phyloP scores from a whole-genome alignment of 2,113 vertebrate species.

The Gallinago paraguaiae region DNA sequence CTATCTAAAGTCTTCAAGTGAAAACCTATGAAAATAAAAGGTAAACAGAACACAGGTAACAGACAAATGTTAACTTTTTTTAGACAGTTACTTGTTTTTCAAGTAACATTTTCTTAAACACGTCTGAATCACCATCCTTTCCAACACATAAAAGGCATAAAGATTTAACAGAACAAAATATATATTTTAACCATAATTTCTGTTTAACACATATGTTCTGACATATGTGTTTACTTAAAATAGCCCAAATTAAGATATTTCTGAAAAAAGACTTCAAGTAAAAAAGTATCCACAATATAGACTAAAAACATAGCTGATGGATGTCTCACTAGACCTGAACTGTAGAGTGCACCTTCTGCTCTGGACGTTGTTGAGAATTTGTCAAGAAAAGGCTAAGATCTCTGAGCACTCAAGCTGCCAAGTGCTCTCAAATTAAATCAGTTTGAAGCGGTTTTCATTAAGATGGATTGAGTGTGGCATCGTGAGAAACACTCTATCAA shows the following conservation, averaged over 20 bases:
- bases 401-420: slow-evolving; percentile 83
- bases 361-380: slow-evolving; percentile 65
- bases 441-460: slow-evolving; percentile 97
- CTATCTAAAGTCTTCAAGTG: background rate
- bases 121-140: background rate
- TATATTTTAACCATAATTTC: background rate
- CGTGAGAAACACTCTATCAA: slow-evolving; percentile 99
- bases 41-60: background rate
- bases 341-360: slow-evolving; percentile 42
- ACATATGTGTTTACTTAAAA: background rate
- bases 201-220: background rate
- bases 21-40: background rate
- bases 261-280: background rate
- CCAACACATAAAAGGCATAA: background rate
- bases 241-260: background rate
- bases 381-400: slow-evolving; percentile 82
- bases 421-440: slow-evolving; percentile 91
- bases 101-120: background rate
- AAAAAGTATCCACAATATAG: background rate
- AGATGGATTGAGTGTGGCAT: slow-evolving; percentile 97
- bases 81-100: background rate
- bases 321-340: slow-evolving; percentile 16
- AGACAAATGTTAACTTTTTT: background rate
- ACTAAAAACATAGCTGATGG: slow-evolving; percentile 23
- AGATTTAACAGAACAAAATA: background rate